A percentile compares a stretch with the other conserved stretches of the same genome.
Evolutionary conservation across 2,888 invertebrate genomes (phyloP).

Genomic region (Archips crataeganus): DNA sequence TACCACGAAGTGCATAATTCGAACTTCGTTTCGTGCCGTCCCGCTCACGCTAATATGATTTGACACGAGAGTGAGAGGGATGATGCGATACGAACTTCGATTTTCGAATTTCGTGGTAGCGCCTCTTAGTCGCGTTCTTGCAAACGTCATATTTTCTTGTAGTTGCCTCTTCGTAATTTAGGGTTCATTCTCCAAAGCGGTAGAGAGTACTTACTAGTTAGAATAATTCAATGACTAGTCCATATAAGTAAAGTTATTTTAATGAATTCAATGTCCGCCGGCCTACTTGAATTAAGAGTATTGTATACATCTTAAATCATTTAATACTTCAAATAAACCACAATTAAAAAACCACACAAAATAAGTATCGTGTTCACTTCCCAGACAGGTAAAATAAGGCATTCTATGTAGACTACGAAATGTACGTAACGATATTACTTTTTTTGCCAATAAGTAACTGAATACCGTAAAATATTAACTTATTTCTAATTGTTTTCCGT

Average conservation of each 20-base stretch:
- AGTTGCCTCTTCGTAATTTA: constrained; percentile 65
- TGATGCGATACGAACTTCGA: no score
- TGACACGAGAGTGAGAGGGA: no score
- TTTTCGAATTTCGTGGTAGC: no score
- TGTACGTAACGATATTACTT: background rate
- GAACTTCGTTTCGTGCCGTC: no score
- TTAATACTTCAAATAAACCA: background rate
- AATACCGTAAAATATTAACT: background rate
- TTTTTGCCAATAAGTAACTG: background rate
- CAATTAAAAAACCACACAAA: background rate
- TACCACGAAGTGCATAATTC: no score
- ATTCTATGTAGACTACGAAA: background rate
- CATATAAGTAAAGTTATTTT: constrained; percentile 78
- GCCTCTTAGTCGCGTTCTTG: constrained; percentile 66
- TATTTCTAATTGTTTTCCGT: background rate
- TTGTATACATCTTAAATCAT: background rate
- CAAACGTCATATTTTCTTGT: constrained; percentile 54
- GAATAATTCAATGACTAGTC: constrained; percentile 85
- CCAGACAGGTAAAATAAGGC: background rate
- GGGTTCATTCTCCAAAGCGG: constrained; percentile 82
- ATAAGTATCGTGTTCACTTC: background rate
- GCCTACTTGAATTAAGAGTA: constrained; percentile 48
- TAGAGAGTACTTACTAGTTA: constrained; percentile 85
- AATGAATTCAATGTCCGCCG: constrained; percentile 77
- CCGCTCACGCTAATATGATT: no score